Evolutionary conservation across 2,113 vertebrate genomes (phyloP).

Genomic region (Coptodon bakossiorum): DNA sequence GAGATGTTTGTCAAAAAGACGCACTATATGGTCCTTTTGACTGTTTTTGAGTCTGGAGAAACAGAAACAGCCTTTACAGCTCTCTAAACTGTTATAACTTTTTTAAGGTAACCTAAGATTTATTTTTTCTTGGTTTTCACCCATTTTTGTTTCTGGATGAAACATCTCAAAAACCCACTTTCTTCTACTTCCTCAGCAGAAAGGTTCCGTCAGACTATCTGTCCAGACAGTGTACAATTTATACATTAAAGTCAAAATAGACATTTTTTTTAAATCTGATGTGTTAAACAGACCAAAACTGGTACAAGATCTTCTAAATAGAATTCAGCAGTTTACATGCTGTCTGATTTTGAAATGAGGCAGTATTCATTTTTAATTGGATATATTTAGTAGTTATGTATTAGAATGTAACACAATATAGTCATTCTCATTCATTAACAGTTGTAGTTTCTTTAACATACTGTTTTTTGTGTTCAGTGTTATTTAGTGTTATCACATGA

Average conservation of each 20-base stretch:
- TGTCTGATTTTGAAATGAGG: background rate
- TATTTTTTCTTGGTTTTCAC: background rate
- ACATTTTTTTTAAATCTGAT: rapidly evolving
- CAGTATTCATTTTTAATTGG: background rate
- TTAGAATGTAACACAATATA: background rate
- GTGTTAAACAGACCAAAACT: background rate
- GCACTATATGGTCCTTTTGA: background rate
- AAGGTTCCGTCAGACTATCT: background rate
- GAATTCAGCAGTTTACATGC: background rate
- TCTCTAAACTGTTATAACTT: background rate
- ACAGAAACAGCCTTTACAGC: background rate
- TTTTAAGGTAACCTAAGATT: background rate
- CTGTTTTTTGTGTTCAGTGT: background rate
- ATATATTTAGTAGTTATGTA: background rate
- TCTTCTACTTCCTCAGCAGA: background rate
- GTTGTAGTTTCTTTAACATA: background rate
- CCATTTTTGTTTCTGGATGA: rapidly evolving
- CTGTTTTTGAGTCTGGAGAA: background rate
- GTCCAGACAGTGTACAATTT: background rate
- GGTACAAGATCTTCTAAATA: background rate
- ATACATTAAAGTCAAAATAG: background rate
- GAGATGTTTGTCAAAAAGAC: background rate
- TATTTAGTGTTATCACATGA: rapidly evolving
- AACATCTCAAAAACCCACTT: background rate
- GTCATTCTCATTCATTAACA: background rate